Base-by-base conservation (phyloP, 2,888 invertebrate genomes). In the Erebia aethiops region DNA sequence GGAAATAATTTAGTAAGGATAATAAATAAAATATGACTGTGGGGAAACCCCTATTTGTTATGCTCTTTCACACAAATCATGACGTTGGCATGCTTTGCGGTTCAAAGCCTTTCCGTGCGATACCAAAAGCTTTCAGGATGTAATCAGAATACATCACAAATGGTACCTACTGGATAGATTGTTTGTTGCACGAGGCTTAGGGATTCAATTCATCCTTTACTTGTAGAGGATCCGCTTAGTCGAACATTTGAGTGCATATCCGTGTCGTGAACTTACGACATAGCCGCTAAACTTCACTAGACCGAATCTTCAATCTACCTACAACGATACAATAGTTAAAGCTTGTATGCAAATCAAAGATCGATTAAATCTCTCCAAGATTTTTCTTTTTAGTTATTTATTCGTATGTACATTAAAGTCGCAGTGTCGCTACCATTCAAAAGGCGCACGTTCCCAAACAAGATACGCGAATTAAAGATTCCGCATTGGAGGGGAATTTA, bases 251-350 rank as follows among this genome's bases (percentile, higher is more conserved):
- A 83, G 82, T 83, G 83, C 82, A 82, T 78, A 80, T 78, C 76
- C 80, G 75, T 84, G 83, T 84, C 74, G 62, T 76, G 73, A 81
- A 80, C 78, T 78, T 73, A 70, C 70, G 74, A 72, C 75, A 78
- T 74, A 79, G 75, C 63, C 68, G 61, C 72, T 73, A 21, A 77
- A 78, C 75, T 78, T 77, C 18, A 54, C 16, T 54, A 10, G 16
- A 54, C 54, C 2, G 16, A 54, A 54, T 54, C 54, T 54, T 52
- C 52, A n/a, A 7, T 52, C 5, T 16, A 46, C 46, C 46, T 46
- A 13, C 11, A 11, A 13, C n/a, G 14, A 51, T 13, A 51, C 51
- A n/a, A n/a, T 51, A 46, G 13, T 51, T n/a, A 51, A n/a, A 51
- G 51, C 51, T 51, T 51, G 51, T 51, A 51, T 13, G 14, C 51